Base-by-base conservation (phyloP, 2,113 vertebrate species). In the Ammospiza caudacuta region DNA sequence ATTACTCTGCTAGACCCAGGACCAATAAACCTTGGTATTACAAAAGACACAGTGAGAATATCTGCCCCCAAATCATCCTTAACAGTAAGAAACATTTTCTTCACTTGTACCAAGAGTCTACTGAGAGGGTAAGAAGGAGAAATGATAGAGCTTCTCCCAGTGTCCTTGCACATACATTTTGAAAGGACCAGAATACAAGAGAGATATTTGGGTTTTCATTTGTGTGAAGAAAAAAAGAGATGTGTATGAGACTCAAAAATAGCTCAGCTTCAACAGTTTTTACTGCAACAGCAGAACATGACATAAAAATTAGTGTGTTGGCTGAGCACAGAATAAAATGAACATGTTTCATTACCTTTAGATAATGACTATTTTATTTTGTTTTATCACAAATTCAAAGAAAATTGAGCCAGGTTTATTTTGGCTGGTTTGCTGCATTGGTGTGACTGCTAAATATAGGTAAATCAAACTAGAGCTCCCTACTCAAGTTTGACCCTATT, bases 401-500 rank as follows among this genome's bases (percentile, higher is more conserved):
- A 39, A 89, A 91, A 57, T 31, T 8, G 7, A 94, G 58, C 23
- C n/a, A 47, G 28, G 19, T 83, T 86, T 89, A 70, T 44, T 59
- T 83, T 59, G 75, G 33, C 46, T 88, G 55, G 37, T 81, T 77
- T 57, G 51, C 43, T 80, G 43, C 62, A 72, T 16, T 89, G 57
- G 72, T 76, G 62, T 63, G 74, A 83, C 54, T 55, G 76, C 92
- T 88, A 88, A 95, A 88, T 86, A 88, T n/a, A 94, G 66, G 52
- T 64, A 79, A 68, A 94, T 78, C 75, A 89, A 92, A 81, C 46
- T 61, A 77, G 82, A 84, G 83, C 80, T 86, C 80, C 44, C 72
- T 75, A 17, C 68, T 94, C 68, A 87, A 87, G n/a, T 95, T 49
- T 87, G 83, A 92, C 44, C 62, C 85, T 82, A 15, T 90, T 94